Evolutionary conservation across 2,888 invertebrate genomes (phyloP), one percentile per base, ranked within the genome.

Genomic region (Orchesella flavescens): DNA sequence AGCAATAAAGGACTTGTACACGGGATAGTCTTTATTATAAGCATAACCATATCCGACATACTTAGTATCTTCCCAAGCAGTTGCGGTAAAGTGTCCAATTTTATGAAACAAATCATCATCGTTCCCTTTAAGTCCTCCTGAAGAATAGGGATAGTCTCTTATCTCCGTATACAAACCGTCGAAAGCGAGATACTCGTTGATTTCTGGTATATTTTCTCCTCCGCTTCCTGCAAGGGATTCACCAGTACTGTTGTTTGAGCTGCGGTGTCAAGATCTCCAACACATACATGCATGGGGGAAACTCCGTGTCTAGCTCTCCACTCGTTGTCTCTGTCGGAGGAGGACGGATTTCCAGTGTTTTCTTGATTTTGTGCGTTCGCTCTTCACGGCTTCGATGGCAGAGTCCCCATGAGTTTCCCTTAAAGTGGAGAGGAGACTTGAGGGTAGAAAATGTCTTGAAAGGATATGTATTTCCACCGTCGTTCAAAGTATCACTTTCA

Each of bases 401-500:
- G 24, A 4, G 1, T 24, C 34, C 55, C 71, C 71, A 13, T 57
- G 34, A 1, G 2, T 4, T 13, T 59, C 24, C 0, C 61, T 3
- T 0, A 74, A 23, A 0, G 19, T 44, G 5, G 13, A 23, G 2
- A 74, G 44, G 1, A 74, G n/a, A 15, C 74, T n/a, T n/a, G n/a
- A n/a, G n/a, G n/a, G n/a, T n/a, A n/a, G n/a, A 44, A 34, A 74
- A 63, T 21, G 46, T 63, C 44, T 46, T 61, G 74, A 59, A 74
- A 1, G 59, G 49, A 63, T 63, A 74, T 0, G 10, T 10, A 0
- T 44, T 17, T n/a, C 57, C 43, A 17, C 34, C 55, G 34, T 72
- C 74, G n/a, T 74, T 61, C 1, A 74, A n/a, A 12, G 24, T 49
- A 46, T 63, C 74, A 13, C 74, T 49, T 44, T 74, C 74, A 46